Base-by-base conservation (phyloP, 2,888 invertebrate genomes). In the Ceriagrion tenellum region DNA sequence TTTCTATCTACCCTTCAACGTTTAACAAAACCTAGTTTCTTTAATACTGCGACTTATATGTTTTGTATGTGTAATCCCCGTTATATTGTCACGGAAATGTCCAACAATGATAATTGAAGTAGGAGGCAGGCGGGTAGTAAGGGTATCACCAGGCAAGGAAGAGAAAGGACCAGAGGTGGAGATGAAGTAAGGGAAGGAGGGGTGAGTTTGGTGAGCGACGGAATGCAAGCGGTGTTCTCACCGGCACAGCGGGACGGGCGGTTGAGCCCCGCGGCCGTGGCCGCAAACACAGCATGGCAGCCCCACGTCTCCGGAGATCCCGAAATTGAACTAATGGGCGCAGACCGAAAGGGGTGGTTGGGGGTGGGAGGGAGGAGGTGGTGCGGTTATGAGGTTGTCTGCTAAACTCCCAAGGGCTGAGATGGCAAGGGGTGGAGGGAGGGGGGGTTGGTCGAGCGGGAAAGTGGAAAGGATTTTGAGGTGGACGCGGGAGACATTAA, bases 251-350 rank as follows among this genome's bases (percentile, higher is more conserved):
- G 47, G 47, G 47, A 47, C 2, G 47, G 47, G 47, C 69, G 26
- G 69, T 20, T 10, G 10, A n/a, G 69, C 69, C 69, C n/a, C 26
- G 69, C 69, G 69, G 26, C 69, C 20, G 59, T 59, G 69, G 69
- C 69, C 69, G 69, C 69, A 69, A 26, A 26, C 69, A 69, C 69
- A 63, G 10, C 10, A 20, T 69, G 69, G 69, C 69, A 47, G n/a
- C 8, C n/a, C 20, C 23, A 20, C 69, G 23, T 69, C 69, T 69
- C 69, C 23, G 69, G 23, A 23, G 69, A 69, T 69, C 69, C 69
- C n/a, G 69, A 69, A 69, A 69, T 69, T 69, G 69, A 69, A 69
- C 69, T 69, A 69, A 69, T 69, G 69, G 69, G 69, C 26, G 26
- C 26, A 47, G 47, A 47, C 47, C 47, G 8, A 47, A 4, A 8